Conservation (phyloP, 1,140 invertebrate genomes). For the Panagrolaimus sp. region DNA sequence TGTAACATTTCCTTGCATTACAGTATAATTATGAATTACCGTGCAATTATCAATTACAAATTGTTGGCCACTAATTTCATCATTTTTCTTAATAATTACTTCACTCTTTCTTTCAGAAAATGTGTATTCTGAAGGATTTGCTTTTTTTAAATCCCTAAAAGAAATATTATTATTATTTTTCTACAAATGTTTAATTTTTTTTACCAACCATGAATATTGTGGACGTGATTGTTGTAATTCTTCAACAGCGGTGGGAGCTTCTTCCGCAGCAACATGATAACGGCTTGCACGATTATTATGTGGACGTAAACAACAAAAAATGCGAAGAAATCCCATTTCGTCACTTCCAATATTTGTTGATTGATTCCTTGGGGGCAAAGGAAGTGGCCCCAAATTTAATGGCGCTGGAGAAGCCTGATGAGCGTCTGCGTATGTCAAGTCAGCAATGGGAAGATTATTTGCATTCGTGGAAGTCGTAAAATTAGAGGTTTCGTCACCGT, state of each 20-base stretch:
- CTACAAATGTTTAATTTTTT: too few species aligned
- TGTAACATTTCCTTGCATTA: neutral
- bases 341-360: neutral
- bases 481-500: neutral
- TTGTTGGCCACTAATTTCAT: slow-evolving; percentile 34
- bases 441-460: neutral
- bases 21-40: slow-evolving; percentile 20
- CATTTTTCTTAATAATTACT: slow-evolving; percentile 32
- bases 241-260: neutral
- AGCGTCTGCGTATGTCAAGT: neutral
- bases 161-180: too few species aligned
- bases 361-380: neutral
- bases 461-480: neutral
- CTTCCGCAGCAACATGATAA: neutral
- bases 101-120: slow-evolving; percentile 23
- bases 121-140: slow-evolving; percentile 25
- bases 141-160: neutral
- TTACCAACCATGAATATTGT: slow-evolving; percentile 3
- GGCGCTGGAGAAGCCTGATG: neutral
- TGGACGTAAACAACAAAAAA: slow-evolving; percentile 2
- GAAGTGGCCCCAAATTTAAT: neutral
- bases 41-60: slow-evolving; percentile 42
- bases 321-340: neutral
- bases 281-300: neutral
- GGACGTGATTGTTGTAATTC: neutral